Evolutionary conservation across 2,888 invertebrate species (phyloP).

Genomic region (Hipparchia sbordonii): DNA sequence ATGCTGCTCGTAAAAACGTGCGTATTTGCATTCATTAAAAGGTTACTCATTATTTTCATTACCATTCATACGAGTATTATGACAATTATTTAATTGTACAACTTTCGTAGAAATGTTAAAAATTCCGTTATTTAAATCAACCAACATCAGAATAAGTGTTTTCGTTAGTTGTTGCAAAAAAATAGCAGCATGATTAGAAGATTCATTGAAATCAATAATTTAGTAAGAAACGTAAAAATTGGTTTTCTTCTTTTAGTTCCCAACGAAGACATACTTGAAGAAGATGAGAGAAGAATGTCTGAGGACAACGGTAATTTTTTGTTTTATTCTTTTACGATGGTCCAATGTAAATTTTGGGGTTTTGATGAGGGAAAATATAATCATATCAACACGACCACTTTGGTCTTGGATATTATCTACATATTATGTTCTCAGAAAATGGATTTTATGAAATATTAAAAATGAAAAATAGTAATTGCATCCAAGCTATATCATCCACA

Average conservation of each 20-base stretch:
- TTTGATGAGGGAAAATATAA: no score
- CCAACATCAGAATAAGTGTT: constrained; percentile 42
- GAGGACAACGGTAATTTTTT: constrained; percentile 68
- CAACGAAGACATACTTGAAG: constrained; percentile 79
- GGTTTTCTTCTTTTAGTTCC: constrained; percentile 68
- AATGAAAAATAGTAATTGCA: no score
- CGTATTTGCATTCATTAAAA: neutral
- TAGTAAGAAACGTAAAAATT: constrained; percentile 16
- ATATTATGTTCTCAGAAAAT: no score
- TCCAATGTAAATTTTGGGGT: no score
- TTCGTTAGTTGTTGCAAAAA: constrained; percentile 36
- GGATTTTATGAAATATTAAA: no score
- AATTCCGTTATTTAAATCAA: constrained; percentile 40
- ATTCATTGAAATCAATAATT: constrained; percentile 7
- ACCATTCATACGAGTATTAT: neutral
- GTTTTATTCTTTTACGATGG: neutral
- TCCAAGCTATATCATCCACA: no score
- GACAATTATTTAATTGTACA: neutral
- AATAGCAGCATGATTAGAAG: constrained; percentile 39
- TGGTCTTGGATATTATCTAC: no score
- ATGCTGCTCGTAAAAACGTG: neutral
- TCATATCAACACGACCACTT: no score
- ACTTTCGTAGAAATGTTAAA: neutral
- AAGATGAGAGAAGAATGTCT: constrained; percentile 75
- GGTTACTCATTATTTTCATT: neutral